Conservation (phyloP, 2,113 vertebrate genomes). For the Cariama cristata region DNA sequence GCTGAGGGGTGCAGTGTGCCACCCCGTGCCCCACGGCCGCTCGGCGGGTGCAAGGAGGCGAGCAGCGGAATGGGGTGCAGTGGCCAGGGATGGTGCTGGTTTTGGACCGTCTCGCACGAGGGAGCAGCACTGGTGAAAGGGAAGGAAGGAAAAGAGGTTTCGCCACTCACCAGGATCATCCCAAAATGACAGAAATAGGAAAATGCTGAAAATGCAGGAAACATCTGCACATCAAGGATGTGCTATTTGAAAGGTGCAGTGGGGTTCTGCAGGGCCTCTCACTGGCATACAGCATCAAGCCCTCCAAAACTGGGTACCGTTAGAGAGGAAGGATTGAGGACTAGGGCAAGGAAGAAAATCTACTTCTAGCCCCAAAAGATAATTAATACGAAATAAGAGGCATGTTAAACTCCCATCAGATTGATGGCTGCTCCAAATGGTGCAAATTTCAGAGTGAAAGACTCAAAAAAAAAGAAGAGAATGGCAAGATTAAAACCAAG, state of each 20-base stretch:
- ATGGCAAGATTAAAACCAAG: not conserved
- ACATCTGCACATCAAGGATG: accelerated
- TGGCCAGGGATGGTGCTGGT: not conserved
- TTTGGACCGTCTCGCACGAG: accelerated
- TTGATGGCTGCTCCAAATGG: not conserved
- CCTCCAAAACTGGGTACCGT: not conserved
- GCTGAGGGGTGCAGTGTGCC: not conserved
- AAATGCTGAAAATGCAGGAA: not conserved
- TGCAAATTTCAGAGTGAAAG: not conserved
- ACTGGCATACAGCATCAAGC: accelerated
- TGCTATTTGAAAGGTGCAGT: not conserved
- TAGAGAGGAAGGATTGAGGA: not conserved
- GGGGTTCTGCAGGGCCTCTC: not conserved
- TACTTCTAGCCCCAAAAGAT: not conserved
- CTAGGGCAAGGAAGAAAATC: not conserved
- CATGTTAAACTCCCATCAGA: not conserved
- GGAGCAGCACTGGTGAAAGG: not conserved
- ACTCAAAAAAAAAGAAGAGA: not conserved
- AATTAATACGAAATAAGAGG: not conserved
- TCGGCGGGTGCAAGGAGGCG: accelerated
- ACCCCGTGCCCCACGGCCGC: accelerated
- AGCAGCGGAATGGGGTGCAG: not conserved
- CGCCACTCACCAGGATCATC: not conserved
- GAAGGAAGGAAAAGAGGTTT: not conserved
- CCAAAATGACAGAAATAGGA: not conserved